A percentile compares a stretch with the other conserved stretches of the same genome.
Conservation (phyloP, 2,113 vertebrate species). For the Hymenochirus boettgeri region DNA sequence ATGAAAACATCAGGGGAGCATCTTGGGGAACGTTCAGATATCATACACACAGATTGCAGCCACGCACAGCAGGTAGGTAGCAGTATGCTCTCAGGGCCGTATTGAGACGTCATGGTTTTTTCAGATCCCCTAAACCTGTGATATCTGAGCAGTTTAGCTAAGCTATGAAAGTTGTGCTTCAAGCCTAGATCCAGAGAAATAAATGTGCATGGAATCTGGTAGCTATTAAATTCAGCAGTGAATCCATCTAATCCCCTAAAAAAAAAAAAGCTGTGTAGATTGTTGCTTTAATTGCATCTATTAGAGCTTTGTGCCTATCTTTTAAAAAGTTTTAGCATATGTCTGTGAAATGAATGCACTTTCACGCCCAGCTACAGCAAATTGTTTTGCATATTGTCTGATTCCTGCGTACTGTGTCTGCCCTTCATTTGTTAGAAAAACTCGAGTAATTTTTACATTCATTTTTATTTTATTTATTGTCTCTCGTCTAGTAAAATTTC, state of each 20-base stretch:
- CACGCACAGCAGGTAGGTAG: too few relatives aligned
- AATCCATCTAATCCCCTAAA: conserved; percentile 6
- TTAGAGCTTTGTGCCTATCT: not conserved
- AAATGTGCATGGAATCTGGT: not conserved
- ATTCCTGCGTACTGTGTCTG: conserved; percentile 1
- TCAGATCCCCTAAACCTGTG: not conserved
- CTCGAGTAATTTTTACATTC: not conserved
- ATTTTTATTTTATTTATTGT: not conserved
- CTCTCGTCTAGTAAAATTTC: not conserved
- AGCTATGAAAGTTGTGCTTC: not conserved
- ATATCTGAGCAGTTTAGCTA: not conserved
- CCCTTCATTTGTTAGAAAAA: not conserved
- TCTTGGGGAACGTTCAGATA: too few relatives aligned
- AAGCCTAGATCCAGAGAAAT: not conserved
- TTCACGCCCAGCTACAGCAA: conserved; percentile 3
- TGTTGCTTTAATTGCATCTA: conserved; percentile 11
- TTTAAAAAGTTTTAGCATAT: conserved; percentile 28
- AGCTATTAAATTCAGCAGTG: conserved; percentile 1
- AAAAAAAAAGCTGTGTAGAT: not conserved
- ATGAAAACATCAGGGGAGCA: too few relatives aligned
- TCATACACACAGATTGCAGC: too few relatives aligned
- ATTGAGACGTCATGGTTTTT: too few relatives aligned
- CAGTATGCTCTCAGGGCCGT: too few relatives aligned
- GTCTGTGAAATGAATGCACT: conserved; percentile 22
- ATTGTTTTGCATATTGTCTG: conserved; percentile 11